phyloP scores from a whole-genome alignment of 2,113 vertebrate species.

The Pipra filicauda region DNA sequence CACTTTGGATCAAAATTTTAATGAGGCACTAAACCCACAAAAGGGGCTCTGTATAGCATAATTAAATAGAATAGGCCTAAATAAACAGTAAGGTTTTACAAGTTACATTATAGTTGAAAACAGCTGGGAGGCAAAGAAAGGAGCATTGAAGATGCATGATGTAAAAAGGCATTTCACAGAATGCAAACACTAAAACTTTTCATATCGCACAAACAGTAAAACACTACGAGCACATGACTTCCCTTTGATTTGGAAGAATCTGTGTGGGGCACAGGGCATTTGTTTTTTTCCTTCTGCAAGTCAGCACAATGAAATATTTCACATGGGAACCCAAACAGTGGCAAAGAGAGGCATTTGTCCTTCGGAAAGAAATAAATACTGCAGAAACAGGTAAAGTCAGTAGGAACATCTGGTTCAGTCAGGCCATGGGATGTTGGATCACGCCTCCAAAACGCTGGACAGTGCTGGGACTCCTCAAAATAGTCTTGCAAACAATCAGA shows the following conservation, averaged over 20 bases:
- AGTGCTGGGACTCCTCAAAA: slow-evolving; percentile 14
- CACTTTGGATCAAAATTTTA: slow-evolving; percentile 41
- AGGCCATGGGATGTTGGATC: neutral
- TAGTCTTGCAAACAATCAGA: slow-evolving; percentile 1
- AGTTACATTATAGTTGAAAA: slow-evolving; percentile 38
- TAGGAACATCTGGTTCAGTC: neutral
- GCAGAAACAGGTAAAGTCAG: slow-evolving; percentile 47
- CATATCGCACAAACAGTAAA: slow-evolving; percentile 41
- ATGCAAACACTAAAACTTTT: slow-evolving; percentile 65
- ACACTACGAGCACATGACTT: slow-evolving; percentile 18
- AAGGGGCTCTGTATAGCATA: slow-evolving; percentile 48
- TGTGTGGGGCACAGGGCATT: neutral
- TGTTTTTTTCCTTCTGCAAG: slow-evolving; percentile 37
- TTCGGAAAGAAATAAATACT: slow-evolving; percentile 60
- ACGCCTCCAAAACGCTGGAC: neutral
- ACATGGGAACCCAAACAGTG: slow-evolving; percentile 15
- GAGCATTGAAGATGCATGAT: neutral
- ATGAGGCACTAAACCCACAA: slow-evolving; percentile 59
- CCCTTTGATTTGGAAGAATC: slow-evolving; percentile 39
- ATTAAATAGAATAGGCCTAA: slow-evolving; percentile 60
- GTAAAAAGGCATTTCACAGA: slow-evolving; percentile 72
- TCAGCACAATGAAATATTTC: slow-evolving; percentile 48
- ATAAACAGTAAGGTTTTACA: slow-evolving; percentile 54
- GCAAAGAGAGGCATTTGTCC: slow-evolving; percentile 33
- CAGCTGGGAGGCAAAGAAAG: slow-evolving; percentile 59